phyloP scores from a whole-genome alignment of 1,140 invertebrate genomes.

The Druon quercuslanigerum region DNA sequence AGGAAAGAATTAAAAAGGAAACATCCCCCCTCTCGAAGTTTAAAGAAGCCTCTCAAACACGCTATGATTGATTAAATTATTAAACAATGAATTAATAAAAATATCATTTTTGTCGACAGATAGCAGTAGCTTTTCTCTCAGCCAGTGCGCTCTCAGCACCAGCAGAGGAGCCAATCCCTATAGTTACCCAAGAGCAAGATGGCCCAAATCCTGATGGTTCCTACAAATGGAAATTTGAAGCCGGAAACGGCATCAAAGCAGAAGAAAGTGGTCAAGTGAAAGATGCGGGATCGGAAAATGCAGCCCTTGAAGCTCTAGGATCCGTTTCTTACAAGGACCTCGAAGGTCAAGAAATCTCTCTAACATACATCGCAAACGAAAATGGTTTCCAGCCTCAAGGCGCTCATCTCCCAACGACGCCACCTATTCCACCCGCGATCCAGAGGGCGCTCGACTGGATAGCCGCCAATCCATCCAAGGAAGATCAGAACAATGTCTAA shows the following conservation, averaged over 20 bases:
- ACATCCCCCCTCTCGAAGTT: too few relatives aligned
- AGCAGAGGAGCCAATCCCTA: constrained; percentile 46
- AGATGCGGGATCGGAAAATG: constrained; percentile 71
- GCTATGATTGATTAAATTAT: too few relatives aligned
- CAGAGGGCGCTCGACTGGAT: constrained; percentile 84
- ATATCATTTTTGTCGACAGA: neutral
- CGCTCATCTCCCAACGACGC: constrained; percentile 83
- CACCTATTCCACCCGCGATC: constrained; percentile 86
- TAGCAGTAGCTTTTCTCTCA: constrained; percentile 5
- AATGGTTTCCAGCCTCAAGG: constrained; percentile 76
- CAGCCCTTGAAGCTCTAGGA: constrained; percentile 75
- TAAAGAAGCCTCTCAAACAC: neutral
- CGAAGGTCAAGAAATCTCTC: constrained; percentile 73
- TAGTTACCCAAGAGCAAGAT: constrained; percentile 52
- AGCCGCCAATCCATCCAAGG: constrained; percentile 67
- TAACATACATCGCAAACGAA: constrained; percentile 76
- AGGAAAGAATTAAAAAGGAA: too few relatives aligned
- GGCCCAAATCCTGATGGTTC: constrained; percentile 59
- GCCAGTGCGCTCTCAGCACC: constrained; percentile 5
- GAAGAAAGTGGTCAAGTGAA: constrained; percentile 73
- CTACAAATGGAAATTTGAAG: constrained; percentile 71
- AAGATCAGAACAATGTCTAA: constrained; percentile 20
- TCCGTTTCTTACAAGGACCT: constrained; percentile 77
- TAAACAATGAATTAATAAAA: too few relatives aligned
- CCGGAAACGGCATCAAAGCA: constrained; percentile 74